A percentile compares a stretch with the other conserved stretches of the same genome.
These are phyloP conservation scores for Tragelaphus buxtoni DNA, from an alignment of 2,113 vertebrate genomes.

Conservation along the genomic window DNA sequence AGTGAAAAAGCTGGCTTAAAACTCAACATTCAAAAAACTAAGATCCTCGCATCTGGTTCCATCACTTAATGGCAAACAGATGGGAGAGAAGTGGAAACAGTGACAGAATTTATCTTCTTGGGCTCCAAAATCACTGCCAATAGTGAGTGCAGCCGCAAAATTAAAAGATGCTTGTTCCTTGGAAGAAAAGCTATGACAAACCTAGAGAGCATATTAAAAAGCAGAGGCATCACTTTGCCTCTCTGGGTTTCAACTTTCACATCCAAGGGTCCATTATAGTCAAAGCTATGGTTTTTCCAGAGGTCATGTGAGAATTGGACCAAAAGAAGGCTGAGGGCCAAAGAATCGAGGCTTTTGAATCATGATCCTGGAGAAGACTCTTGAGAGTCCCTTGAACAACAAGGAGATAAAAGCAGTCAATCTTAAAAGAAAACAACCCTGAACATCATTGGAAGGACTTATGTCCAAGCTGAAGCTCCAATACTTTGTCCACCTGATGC, in stretches of 20 bases:
- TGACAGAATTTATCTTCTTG: background rate
- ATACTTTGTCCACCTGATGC: background rate
- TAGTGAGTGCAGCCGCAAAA: background rate
- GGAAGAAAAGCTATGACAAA: background rate
- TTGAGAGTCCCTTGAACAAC: background rate
- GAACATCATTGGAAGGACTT: background rate
- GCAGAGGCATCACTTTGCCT: background rate
- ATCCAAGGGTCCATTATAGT: background rate
- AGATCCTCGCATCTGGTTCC: background rate
- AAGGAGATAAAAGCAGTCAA: background rate
- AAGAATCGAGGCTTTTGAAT: background rate
- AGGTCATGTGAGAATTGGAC: background rate
- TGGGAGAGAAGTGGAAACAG: background rate
- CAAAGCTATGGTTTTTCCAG: background rate
- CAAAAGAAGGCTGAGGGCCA: background rate
- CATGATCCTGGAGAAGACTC: background rate
- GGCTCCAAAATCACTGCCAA: background rate
- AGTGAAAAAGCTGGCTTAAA: background rate
- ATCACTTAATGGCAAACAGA: background rate
- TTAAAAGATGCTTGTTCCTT: background rate
- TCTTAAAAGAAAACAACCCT: background rate
- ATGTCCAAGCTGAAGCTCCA: background rate
- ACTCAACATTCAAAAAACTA: background rate
- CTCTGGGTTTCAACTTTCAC: too few relatives aligned
- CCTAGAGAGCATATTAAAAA: background rate